These are phyloP conservation scores for Propithecus deckenii DNA, from an alignment of 2,797 vertebrate genomes.

Conservation along the genomic window DNA sequence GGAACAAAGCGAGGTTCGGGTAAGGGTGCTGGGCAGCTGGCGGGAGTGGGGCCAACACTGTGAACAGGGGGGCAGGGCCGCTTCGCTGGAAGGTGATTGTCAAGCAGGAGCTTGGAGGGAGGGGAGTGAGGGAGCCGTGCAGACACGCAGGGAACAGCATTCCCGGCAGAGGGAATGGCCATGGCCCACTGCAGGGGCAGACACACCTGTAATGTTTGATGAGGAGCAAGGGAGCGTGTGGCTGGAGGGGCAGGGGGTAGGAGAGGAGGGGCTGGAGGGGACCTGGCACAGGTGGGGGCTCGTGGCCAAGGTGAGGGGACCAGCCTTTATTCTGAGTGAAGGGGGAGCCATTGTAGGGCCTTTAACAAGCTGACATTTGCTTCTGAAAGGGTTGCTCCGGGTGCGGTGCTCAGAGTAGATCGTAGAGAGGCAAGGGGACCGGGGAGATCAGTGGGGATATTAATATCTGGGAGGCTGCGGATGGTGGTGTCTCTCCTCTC, in stretches of 20 bases:
- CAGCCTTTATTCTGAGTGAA: too few species aligned
- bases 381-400: neutral
- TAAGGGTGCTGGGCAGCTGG: neutral
- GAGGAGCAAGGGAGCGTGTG: fast-evolving
- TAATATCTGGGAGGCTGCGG: too few species aligned
- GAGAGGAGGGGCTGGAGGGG: neutral
- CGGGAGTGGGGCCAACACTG: fast-evolving
- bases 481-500: too few species aligned
- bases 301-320: too few species aligned
- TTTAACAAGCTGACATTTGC: neutral
- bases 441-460: neutral
- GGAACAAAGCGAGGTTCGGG: fast-evolving
- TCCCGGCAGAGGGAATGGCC: neutral
- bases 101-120: too few species aligned
- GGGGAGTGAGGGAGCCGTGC: neutral
- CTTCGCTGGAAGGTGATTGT: neutral
- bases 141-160: neutral
- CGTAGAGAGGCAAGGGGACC: neutral
- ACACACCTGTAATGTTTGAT: fast-evolving
- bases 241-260: neutral
- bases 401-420: neutral
- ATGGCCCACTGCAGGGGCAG: neutral
- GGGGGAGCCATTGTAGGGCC: fast-evolving
- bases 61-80: fast-evolving
- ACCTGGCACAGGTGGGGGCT: neutral